Conservation (phyloP, 2,797 vertebrate genomes). For the Clarias laeviceps region DNA sequence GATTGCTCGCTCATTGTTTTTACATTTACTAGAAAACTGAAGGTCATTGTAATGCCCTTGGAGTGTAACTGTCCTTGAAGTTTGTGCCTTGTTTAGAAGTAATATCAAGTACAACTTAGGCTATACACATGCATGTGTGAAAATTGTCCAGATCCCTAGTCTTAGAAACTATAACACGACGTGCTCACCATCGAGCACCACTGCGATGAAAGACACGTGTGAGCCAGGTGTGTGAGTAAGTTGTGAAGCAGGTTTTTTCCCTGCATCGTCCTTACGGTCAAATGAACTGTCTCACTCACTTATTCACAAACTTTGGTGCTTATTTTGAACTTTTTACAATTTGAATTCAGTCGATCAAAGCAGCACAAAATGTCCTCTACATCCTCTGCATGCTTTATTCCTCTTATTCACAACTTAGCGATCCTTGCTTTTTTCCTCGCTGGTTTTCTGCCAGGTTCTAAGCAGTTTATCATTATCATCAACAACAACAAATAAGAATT, state of each 20-base stretch:
- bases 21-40: background rate
- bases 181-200: background rate
- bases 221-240: background rate
- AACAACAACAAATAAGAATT: background rate
- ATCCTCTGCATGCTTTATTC: background rate
- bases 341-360: background rate
- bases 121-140: background rate
- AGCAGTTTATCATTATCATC: background rate
- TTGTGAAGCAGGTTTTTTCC: too few species aligned
- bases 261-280: background rate
- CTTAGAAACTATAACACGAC: background rate
- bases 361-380: background rate
- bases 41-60: background rate
- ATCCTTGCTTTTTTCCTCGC: background rate
- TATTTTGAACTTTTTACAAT: background rate
- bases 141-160: background rate
- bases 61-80: background rate
- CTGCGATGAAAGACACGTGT: too few species aligned
- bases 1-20: slow-evolving; percentile 1
- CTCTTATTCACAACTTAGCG: background rate
- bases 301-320: background rate
- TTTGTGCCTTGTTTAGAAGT: background rate
- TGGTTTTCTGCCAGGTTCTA: background rate
- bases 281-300: background rate
- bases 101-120: background rate